Percentiles rank a stretch among this genome's conserved stretches.
Evolutionary conservation across 1,140 invertebrate genomes (phyloP).

Genomic region (Drosophila varians): DNA sequence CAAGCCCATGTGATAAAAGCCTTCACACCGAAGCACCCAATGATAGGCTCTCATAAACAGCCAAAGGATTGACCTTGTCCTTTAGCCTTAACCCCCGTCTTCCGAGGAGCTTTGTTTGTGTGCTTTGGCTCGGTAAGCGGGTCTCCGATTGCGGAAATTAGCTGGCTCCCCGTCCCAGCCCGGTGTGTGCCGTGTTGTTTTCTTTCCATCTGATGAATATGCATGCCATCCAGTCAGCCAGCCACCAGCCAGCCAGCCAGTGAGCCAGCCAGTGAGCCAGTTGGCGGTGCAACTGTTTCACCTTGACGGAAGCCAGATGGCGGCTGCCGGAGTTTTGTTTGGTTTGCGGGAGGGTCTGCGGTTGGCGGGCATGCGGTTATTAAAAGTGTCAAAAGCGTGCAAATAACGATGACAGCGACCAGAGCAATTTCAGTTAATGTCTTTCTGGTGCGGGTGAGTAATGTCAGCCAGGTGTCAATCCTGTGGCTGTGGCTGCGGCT

Average conservation of each 20-base stretch:
- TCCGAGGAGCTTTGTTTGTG: constrained; percentile 66
- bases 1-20: constrained; percentile 10
- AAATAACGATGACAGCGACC: constrained; percentile 61
- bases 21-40: constrained; percentile 52
- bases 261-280: constrained; percentile 2
- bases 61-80: constrained; percentile 45
- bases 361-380: constrained; percentile 72
- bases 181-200: constrained; percentile 39
- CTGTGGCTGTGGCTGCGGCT: constrained; percentile 19
- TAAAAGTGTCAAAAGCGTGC: constrained; percentile 73
- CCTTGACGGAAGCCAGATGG: constrained; percentile 6
- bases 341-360: constrained; percentile 29
- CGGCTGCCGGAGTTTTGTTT: constrained; percentile 38
- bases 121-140: constrained; percentile 68
- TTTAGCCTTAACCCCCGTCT: too few relatives aligned
- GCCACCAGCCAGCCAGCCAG: constrained; percentile 51
- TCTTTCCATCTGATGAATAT: constrained; percentile 76
- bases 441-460: constrained; percentile 8
- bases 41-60: not conserved
- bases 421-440: constrained; percentile 37
- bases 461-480: constrained; percentile 37
- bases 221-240: constrained; percentile 60
- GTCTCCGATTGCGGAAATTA: constrained; percentile 80
- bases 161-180: constrained; percentile 54
- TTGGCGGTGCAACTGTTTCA: constrained; percentile 5